A percentile compares a stretch with the other conserved stretches of the same genome.
Evolutionary conservation across 2,888 invertebrate species (phyloP).

Genomic region (Drosophila mulleri): DNA sequence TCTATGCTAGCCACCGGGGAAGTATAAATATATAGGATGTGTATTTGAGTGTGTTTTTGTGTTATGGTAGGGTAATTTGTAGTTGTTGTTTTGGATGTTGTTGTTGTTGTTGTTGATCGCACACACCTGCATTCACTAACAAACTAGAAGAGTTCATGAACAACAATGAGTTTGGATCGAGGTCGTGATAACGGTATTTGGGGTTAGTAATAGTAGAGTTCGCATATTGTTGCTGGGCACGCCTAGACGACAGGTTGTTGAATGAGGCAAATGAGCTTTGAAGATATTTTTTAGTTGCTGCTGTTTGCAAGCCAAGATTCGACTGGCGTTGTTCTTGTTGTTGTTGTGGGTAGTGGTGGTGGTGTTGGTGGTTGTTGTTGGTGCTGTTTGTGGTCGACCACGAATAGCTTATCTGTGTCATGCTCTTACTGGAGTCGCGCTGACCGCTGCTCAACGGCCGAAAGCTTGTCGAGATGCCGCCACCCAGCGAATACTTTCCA

Average conservation of each 20-base stretch:
- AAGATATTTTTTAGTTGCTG: slow-evolving; percentile 85
- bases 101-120: slow-evolving; percentile 63
- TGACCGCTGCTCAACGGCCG: slow-evolving; percentile 83
- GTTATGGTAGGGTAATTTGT: slow-evolving; percentile 31
- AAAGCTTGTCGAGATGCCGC: slow-evolving; percentile 81
- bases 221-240: slow-evolving; percentile 84
- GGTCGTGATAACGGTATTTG: slow-evolving; percentile 78
- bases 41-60: slow-evolving; percentile 33
- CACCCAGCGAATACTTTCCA: slow-evolving; percentile 78
- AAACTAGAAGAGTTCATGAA: slow-evolving; percentile 84
- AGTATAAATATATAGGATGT: slow-evolving; percentile 13
- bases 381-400: slow-evolving; percentile 70
- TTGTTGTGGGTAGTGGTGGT: slow-evolving; percentile 52
- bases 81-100: slow-evolving; percentile 42
- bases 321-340: slow-evolving; percentile 82
- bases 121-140: slow-evolving; percentile 85
- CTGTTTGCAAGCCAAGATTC: slow-evolving; percentile 82
- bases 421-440: slow-evolving; percentile 85
- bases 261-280: slow-evolving; percentile 83
- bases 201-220: slow-evolving; percentile 73
- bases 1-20: slow-evolving; percentile 28
- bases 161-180: slow-evolving; percentile 84
- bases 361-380: slow-evolving; percentile 55
- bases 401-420: slow-evolving; percentile 85
- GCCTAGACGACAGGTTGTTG: slow-evolving; percentile 73